phyloP scores from a whole-genome alignment of 2,113 vertebrate genomes.

The Pterocles orientalis region DNA sequence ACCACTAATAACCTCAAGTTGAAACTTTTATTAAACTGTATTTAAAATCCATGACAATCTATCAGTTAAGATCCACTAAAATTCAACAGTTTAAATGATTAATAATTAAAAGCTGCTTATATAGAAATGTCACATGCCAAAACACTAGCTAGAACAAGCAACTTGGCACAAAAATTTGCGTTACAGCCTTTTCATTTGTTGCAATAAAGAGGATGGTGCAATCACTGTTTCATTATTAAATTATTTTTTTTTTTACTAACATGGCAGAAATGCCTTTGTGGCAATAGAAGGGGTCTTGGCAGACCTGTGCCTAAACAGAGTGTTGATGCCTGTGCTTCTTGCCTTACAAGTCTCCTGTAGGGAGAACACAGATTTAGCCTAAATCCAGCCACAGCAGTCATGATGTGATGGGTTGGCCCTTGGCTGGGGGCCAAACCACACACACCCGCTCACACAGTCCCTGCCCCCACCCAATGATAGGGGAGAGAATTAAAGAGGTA shows the following conservation, averaged over 20 bases:
- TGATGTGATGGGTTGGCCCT: no score
- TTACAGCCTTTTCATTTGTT: neutral
- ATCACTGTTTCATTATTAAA: neutral
- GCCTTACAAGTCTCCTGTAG: neutral
- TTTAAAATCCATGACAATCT: neutral
- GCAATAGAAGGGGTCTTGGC: neutral
- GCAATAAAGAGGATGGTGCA: neutral
- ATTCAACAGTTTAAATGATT: neutral
- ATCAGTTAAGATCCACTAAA: neutral
- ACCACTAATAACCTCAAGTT: neutral
- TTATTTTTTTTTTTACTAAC: neutral
- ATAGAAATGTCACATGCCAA: neutral
- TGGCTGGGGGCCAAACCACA: no score
- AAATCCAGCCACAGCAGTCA: rapidly evolving
- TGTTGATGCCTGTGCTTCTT: neutral
- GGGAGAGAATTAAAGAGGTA: no score
- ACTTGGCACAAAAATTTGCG: neutral
- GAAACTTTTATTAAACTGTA: neutral
- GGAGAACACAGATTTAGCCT: neutral
- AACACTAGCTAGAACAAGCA: neutral
- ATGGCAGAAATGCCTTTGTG: neutral
- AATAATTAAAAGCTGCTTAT: conserved; percentile 9
- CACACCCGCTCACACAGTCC: no score
- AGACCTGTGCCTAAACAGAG: neutral
- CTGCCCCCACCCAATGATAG: no score